These are phyloP conservation scores for Biston stratarius DNA, from an alignment of 2,888 invertebrate genomes.

Conservation along the genomic window DNA sequence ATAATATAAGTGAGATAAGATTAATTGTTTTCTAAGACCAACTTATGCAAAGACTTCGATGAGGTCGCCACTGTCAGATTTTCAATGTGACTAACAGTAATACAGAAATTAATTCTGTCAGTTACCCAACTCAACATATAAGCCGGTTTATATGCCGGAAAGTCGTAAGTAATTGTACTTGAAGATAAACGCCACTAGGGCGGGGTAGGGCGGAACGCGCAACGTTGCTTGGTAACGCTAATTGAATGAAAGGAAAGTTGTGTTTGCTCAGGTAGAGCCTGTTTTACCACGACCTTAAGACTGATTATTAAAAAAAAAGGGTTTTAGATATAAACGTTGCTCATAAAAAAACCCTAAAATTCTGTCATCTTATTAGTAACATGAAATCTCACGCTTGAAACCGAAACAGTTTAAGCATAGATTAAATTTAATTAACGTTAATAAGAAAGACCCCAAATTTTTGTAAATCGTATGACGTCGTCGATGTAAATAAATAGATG, in stretches of 20 bases:
- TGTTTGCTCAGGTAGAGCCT: slow-evolving; percentile 45
- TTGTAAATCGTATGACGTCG: no score
- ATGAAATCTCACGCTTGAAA: no score
- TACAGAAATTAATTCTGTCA: not conserved
- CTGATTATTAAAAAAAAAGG: not conserved
- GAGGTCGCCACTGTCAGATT: not conserved
- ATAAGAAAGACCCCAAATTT: no score
- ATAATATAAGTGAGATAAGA: no score
- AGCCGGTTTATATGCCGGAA: not conserved
- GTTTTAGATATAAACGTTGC: no score
- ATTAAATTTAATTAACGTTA: no score
- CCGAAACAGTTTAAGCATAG: no score
- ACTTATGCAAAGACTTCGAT: not conserved
- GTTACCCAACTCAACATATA: not conserved
- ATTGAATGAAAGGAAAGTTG: slow-evolving; percentile 52
- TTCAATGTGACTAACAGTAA: not conserved
- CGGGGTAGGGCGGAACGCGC: slow-evolving; percentile 12
- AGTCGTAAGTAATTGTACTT: slow-evolving; percentile 1
- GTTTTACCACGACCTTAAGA: slow-evolving; percentile 21
- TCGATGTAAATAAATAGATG: no score
- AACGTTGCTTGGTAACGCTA: slow-evolving; percentile 55
- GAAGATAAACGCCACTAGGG: slow-evolving; percentile 8
- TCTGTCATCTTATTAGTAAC: no score
- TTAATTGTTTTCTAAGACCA: no score
- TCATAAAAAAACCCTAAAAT: no score